Conservation (phyloP, 2,113 vertebrate genomes). For the Ctenomys sociabilis region DNA sequence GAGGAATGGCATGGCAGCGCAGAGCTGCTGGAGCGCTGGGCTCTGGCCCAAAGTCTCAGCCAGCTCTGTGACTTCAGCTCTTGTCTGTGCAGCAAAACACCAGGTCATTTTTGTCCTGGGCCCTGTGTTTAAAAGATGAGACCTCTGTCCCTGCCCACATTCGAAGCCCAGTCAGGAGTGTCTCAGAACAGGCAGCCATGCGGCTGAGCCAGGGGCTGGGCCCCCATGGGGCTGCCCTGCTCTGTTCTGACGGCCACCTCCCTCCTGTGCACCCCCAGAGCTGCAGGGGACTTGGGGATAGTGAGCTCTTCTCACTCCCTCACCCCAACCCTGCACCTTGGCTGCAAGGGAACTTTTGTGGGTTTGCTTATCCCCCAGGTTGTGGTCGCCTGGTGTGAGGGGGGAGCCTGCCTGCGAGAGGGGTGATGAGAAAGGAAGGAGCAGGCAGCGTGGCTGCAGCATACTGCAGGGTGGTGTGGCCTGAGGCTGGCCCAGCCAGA, state of each 20-base stretch:
- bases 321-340: background rate
- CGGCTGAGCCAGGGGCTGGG: background rate
- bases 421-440: background rate
- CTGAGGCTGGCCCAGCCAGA: background rate
- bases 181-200: background rate
- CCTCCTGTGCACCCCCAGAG: background rate
- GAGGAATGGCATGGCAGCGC: background rate
- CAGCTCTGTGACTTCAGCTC: constrained; percentile 40
- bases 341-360: constrained; percentile 28
- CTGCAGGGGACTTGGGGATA: background rate
- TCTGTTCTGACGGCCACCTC: background rate
- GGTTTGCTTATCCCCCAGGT: background rate
- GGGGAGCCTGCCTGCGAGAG: background rate
- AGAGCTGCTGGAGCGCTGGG: background rate
- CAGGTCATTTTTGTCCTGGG: constrained; percentile 42
- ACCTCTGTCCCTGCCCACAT: background rate
- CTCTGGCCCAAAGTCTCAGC: constrained; percentile 14
- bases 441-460: background rate
- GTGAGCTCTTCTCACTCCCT: background rate
- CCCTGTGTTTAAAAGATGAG: constrained; percentile 28
- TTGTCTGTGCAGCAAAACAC: constrained; percentile 57
- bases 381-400: background rate
- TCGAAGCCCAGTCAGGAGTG: background rate
- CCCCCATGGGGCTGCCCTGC: too few relatives aligned
- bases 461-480: background rate